Base-by-base conservation (phyloP, 2,113 vertebrate species). In the Xiphophorus hellerii region DNA sequence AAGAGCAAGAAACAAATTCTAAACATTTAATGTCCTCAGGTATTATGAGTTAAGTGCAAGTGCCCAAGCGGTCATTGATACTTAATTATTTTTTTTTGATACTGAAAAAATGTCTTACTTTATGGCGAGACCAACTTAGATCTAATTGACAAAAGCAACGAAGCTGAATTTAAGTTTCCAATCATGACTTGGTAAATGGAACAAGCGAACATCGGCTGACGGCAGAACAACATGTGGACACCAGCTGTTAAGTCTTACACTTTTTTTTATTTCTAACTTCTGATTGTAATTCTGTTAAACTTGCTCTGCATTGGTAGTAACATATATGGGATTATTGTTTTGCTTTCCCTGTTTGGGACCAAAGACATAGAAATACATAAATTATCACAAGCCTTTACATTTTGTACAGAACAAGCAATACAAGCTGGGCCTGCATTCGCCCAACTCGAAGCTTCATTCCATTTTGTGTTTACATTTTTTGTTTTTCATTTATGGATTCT, bases 381-480 rank as follows among this genome's bases (percentile, higher is more conserved):
- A 33, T 74, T 73, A 78, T 66, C 1, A 64, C 61, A 76, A 86
- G 84, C 87, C 81, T 88, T 42, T 89, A 90, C 83, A 44, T 68
- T 65, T 82, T 71, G 60, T 67, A 60, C 25, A 1, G 39, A 74
- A 78, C 62, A 1, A 80, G 25, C 62, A 62, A 48, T 73, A 71
- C 13, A 11, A 75, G 33, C 48, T 72, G 28, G 22, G 29, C 69
- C 37, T 79, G 66, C 65, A n/a, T 66, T 58, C 48, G 17, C 82
- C 54, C 75, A 33, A 0, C 12, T 62, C 30, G 66, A 22, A 75
- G 68, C 80, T 83, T 66, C 42, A 73, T 87, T 87, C 63, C 70
- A 67, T 28, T 78, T 80, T 80, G 80, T 90, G 89, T 87, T 89
- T 87, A 88, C 83, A 84, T 80, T 81, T 73, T 48, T 58, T 71